These are phyloP conservation scores for Magallana gigas DNA, from an alignment of 1,140 invertebrate species.

Conservation along the genomic window DNA sequence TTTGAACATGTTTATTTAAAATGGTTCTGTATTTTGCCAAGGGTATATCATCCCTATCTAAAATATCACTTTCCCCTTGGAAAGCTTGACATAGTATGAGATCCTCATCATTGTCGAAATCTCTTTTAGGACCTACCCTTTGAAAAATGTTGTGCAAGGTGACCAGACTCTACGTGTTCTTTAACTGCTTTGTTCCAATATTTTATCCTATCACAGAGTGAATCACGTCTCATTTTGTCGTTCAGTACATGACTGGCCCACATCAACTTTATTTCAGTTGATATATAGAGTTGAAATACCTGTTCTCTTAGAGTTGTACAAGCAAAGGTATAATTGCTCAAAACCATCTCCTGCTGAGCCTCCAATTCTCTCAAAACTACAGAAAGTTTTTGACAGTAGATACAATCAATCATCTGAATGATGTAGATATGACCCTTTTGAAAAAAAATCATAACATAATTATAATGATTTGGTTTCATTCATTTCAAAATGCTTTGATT, in stretches of 20 bases:
- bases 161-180: neutral
- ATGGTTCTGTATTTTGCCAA: too few species aligned
- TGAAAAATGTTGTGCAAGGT: neutral
- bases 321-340: neutral
- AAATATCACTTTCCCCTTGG: too few species aligned
- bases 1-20: too few species aligned
- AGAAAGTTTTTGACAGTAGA: neutral
- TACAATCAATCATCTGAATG: neutral
- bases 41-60: too few species aligned
- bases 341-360: neutral
- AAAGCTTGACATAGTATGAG: neutral
- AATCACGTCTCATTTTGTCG: neutral
- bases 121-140: neutral
- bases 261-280: neutral
- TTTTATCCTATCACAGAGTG: slow-evolving; percentile 13
- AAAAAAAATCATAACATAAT: too few species aligned
- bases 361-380: neutral
- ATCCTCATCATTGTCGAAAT: neutral
- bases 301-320: neutral
- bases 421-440: neutral
- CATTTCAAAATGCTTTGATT: too few species aligned
- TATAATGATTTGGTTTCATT: too few species aligned
- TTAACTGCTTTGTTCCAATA: slow-evolving; percentile 2
- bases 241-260: neutral
- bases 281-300: neutral